phyloP scores from a whole-genome alignment of 2,113 vertebrate genomes.

The Charadrius vociferus region DNA sequence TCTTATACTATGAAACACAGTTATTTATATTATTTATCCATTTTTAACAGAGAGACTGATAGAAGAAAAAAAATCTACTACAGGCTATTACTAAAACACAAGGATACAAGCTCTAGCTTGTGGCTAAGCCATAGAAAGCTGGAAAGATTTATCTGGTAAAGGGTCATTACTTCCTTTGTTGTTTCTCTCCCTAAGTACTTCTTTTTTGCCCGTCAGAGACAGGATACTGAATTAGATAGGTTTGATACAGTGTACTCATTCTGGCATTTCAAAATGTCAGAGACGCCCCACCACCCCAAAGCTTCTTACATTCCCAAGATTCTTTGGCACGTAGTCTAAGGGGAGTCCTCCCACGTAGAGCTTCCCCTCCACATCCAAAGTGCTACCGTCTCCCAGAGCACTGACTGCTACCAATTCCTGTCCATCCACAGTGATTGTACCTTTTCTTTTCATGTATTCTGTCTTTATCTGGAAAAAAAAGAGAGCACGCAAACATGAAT shows the following conservation, averaged over 20 bases:
- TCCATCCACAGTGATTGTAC: constrained; percentile 76
- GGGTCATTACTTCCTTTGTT: not conserved
- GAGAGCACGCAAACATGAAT: not conserved
- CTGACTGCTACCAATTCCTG: constrained; percentile 57
- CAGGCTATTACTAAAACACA: not conserved
- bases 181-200: not conserved
- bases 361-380: constrained; percentile 86
- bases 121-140: not conserved
- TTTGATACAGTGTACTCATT: not conserved
- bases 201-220: not conserved
- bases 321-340: constrained; percentile 74
- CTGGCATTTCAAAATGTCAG: not conserved
- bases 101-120: not conserved
- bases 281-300: fast-evolving
- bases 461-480: constrained; percentile 76
- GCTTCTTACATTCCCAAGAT: constrained; percentile 82
- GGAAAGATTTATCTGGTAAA: not conserved
- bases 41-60: not conserved
- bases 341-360: constrained; percentile 90
- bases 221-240: not conserved
- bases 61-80: not conserved
- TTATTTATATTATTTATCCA: not conserved
- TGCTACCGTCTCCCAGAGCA: constrained; percentile 80
- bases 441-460: constrained; percentile 81
- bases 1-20: not conserved